A percentile compares a stretch with the other conserved stretches of the same genome.
phyloP scores from a whole-genome alignment of 2,113 vertebrate genomes.

The Mellivora capensis region DNA sequence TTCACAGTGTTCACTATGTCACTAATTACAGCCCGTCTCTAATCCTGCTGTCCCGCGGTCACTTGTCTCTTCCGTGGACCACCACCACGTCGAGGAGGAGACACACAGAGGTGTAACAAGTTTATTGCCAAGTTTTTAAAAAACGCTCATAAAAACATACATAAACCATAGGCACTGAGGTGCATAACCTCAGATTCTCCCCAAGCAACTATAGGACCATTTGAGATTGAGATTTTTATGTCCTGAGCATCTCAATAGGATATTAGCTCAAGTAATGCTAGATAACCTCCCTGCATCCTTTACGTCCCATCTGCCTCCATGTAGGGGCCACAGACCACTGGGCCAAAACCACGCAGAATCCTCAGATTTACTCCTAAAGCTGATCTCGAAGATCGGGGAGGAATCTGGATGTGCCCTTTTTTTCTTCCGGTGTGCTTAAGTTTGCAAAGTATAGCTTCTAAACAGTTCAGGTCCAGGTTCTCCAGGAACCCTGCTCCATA shows the following conservation, averaged over 20 bases:
- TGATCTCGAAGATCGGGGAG: not conserved
- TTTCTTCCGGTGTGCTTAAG: not conserved
- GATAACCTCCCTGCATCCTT: not conserved
- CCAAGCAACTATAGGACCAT: not conserved
- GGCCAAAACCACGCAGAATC: not conserved
- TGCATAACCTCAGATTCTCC: conserved; percentile 37
- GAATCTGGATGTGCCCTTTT: not conserved
- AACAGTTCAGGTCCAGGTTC: not conserved
- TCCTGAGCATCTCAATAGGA: not conserved
- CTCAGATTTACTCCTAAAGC: not conserved
- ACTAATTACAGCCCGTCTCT: conserved; percentile 59
- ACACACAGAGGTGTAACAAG: not conserved
- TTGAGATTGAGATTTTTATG: conserved; percentile 49
- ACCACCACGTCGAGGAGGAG: not conserved
- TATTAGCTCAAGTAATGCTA: not conserved
- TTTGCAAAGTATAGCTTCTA: not conserved
- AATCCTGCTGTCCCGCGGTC: conserved; percentile 31
- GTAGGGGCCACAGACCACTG: not conserved
- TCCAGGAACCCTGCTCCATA: not conserved
- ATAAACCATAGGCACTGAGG: conserved; percentile 19
- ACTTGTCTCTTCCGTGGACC: conserved; percentile 47
- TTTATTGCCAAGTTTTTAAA: not conserved
- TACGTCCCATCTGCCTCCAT: not conserved
- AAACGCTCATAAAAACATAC: conserved; percentile 25
- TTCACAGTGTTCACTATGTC: conserved; percentile 72